Percentiles rank a stretch among this genome's conserved stretches.
These are phyloP conservation scores for Trissolcus brochymenae DNA, from an alignment of 2,888 invertebrate species.

Conservation along the genomic window DNA sequence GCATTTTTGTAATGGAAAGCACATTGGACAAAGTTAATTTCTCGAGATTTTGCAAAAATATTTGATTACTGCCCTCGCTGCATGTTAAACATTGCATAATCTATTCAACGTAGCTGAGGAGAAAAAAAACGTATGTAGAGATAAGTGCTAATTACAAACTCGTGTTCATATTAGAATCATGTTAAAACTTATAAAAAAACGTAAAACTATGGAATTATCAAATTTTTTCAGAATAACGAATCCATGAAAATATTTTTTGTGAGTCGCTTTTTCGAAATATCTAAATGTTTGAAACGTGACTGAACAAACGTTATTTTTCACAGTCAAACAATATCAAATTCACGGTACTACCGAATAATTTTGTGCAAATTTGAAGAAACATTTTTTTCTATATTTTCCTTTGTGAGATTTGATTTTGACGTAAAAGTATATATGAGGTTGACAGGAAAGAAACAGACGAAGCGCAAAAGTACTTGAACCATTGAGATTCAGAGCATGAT, in stretches of 20 bases:
- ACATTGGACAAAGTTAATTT: constrained; percentile 31
- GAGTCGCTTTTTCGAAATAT: too few relatives aligned
- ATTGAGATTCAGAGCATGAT: constrained; percentile 45
- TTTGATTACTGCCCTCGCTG: constrained; percentile 35
- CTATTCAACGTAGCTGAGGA: constrained; percentile 10
- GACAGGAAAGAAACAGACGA: constrained; percentile 12
- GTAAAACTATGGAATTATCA: too few relatives aligned
- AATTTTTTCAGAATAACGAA: too few relatives aligned
- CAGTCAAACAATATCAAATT: constrained; percentile 27
- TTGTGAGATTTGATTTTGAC: too few relatives aligned
- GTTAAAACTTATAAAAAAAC: not conserved
- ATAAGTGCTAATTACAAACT: constrained; percentile 31
- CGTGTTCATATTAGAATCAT: not conserved
- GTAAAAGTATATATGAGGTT: not conserved
- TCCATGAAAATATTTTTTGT: too few relatives aligned
- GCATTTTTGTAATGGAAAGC: not conserved
- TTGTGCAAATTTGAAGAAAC: too few relatives aligned
- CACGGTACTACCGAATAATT: not conserved
- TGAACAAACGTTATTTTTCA: not conserved
- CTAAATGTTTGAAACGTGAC: too few relatives aligned
- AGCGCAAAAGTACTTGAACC: constrained; percentile 17
- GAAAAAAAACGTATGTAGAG: constrained; percentile 17
- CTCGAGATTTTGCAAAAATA: constrained; percentile 32
- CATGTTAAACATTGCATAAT: constrained; percentile 4
- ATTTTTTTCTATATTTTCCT: not conserved